phyloP scores from a whole-genome alignment of 2,113 vertebrate species.

The Cinclus cinclus region DNA sequence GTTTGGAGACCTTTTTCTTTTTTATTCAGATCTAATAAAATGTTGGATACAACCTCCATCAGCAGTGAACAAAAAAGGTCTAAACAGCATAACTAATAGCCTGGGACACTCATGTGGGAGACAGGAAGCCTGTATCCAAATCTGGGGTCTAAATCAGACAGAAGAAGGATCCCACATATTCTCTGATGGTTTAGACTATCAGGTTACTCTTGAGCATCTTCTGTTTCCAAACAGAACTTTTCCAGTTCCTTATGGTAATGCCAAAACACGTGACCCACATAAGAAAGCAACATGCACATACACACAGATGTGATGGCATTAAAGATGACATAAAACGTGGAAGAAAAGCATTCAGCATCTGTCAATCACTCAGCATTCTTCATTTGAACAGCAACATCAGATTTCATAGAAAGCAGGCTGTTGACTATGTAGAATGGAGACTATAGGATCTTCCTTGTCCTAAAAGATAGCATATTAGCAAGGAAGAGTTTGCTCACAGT shows the following conservation, averaged over 20 bases:
- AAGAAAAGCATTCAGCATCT: not conserved
- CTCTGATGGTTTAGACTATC: not conserved
- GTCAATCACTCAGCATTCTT: not conserved
- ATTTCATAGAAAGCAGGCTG: not conserved
- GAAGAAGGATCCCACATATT: not conserved
- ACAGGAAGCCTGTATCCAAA: not conserved
- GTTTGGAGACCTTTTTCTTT: not conserved
- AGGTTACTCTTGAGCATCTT: not conserved
- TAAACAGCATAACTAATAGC: not conserved
- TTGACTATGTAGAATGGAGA: not conserved
- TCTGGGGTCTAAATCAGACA: not conserved
- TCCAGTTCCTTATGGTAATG: not conserved
- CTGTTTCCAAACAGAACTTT: not conserved
- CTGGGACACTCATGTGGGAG: not conserved
- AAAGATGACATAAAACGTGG: not conserved
- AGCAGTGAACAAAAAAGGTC: not conserved
- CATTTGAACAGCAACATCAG: not conserved
- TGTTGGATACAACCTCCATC: not conserved
- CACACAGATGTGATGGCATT: not conserved
- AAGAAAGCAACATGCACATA: not conserved
- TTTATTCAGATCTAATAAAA: not conserved
- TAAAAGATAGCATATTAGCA: not conserved
- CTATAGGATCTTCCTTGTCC: not conserved
- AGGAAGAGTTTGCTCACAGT: not conserved
- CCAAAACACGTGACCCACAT: not conserved